Evolutionary conservation across 1,140 invertebrate genomes (phyloP), one percentile per base, ranked within the genome.

Genomic region (Drosophila tristis): DNA sequence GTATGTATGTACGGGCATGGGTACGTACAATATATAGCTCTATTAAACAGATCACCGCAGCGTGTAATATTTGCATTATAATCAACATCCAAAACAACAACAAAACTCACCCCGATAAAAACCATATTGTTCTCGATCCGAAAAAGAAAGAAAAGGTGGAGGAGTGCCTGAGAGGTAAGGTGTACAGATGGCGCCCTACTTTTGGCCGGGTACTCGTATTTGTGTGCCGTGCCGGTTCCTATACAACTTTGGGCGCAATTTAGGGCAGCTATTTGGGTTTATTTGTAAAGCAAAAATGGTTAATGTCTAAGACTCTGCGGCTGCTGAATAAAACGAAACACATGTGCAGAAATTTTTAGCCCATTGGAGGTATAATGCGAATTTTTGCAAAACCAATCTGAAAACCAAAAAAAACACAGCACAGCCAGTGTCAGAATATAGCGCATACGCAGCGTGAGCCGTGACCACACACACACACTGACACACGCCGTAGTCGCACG

Each of bases 21-120:
- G 16, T 53, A 62, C 42, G 35, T 48, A 47, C 51, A 35, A 39
- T 11, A 64, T 62, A 31, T 53, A 50, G 56, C 59, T 51, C 50
- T 35, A 60, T 70, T 65, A 39, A 67, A 50, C 67, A 60, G 53
- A 56, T 59, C 67, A 50, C 55, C 66, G 54, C 79, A 68, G 82
- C 78, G 82, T 89, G 84, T 87, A 89, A 89, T 82, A 79, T 82
- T 87, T 87, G 78, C 64, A 77, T 86, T 89, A 87, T 89, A 87
- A 87, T 87, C 82, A 87, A 82, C 71, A 76, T 70, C 11, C 11
- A 39, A 39, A 39, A 70, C 82, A 87, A 79, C 65, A 57, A 45
- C n/a, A 43, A 43, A 70, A 49, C 39, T 8, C 8, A 50, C 11
- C 49, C 29, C 79, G 82, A 87, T 87, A 82, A 87, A 89, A 79